Evolutionary conservation across 2,888 invertebrate genomes (phyloP), one percentile per base, ranked within the genome.

Genomic region (Latheticus oryzae): DNA sequence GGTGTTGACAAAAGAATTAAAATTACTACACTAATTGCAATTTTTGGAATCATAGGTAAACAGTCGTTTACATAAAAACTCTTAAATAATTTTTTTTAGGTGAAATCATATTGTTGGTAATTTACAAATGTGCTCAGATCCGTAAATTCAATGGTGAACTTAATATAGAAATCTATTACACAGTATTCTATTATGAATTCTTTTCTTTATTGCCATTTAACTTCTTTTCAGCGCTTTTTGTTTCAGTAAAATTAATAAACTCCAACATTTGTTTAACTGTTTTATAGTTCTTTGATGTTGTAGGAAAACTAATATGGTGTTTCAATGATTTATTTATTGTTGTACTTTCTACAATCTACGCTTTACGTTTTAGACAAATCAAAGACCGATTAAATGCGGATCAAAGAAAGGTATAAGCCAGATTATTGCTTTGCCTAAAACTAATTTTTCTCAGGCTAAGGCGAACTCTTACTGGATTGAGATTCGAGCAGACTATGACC

Each of bases 261-360:
- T 24, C 8, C 17, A 28, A 58, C 16, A 43, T 57, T 19, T 28
- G 35, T 32, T 15, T 24, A 7, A 30, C 48, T 26, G 37, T 13
- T 3, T 21, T 45, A 15, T 56, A 75, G 75, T 42, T 72, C 23
- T 47, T 71, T 19, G 67, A 66, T 16, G 15, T 70, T 8, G 64
- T 72, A 7, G 63, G 69, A 11, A 69, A 71, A 2, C 66, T 76
- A 40, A 64, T 66, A 15, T 75, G 74, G 74, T 69, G 70, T 23
- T 70, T 71, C 38, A 73, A 67, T 48, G 77, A 77, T 59, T 58
- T 76, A 28, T 76, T 75, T 55, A 71, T 77, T 24, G 74, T 77
- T 47, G 28, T 73, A 19, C 52, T 75, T 9, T 74, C 76, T 54
- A 66, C 65, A 8, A 60, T 69, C 7, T 50, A 76, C 21, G 70